These are phyloP conservation scores for Catagonus wagneri DNA, from an alignment of 2,113 vertebrate species.

Conservation along the genomic window DNA sequence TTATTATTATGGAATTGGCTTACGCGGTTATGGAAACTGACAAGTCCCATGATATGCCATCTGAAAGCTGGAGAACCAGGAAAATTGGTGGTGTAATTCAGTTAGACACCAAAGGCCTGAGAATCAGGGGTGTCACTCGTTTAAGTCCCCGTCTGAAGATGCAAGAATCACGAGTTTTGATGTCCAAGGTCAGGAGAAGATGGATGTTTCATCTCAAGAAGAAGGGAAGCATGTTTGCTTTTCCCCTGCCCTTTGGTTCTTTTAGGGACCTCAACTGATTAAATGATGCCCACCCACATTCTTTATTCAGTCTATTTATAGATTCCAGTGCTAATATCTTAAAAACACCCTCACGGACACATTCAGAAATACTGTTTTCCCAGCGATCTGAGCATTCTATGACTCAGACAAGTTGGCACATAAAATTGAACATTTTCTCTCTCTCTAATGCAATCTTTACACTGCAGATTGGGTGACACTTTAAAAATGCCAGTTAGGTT, in stretches of 20 bases:
- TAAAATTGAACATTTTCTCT: neutral
- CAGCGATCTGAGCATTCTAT: neutral
- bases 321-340: neutral
- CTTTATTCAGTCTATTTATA: neutral
- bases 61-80: neutral
- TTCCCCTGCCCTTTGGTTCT: neutral
- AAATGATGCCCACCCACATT: neutral
- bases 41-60: neutral
- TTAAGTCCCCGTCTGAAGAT: neutral
- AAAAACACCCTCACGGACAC: neutral
- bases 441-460: neutral
- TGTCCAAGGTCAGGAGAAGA: neutral
- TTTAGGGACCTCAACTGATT: neutral
- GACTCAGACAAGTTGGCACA: neutral
- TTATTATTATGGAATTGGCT: neutral
- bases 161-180: neutral
- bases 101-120: neutral
- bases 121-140: neutral
- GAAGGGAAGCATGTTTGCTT: neutral
- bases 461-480: neutral
- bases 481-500: neutral
- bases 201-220: neutral
- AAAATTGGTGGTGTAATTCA: neutral
- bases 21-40: neutral
- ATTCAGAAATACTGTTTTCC: neutral